Conservation (phyloP, 2,797 vertebrate species). For the Phoeniculus purpureus region DNA sequence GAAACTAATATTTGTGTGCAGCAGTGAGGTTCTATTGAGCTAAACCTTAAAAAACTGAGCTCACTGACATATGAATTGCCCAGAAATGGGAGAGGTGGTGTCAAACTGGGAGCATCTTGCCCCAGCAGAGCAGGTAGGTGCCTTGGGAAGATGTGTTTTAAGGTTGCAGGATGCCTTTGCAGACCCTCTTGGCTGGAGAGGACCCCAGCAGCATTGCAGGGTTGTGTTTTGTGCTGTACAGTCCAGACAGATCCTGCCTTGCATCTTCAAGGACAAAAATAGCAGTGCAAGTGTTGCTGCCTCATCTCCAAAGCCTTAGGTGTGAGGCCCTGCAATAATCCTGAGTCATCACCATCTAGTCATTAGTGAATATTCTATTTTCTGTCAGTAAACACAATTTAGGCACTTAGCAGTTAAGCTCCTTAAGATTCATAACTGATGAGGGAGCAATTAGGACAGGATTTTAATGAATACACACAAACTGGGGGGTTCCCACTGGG, state of each 20-base stretch:
- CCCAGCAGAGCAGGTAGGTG: not conserved
- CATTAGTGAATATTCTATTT: slow-evolving; percentile 74
- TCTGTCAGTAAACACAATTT: slow-evolving; percentile 75
- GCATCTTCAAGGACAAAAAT: not conserved
- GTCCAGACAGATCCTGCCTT: not conserved
- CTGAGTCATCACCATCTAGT: slow-evolving; percentile 41
- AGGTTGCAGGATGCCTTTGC: not conserved
- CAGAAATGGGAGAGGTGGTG: not conserved
- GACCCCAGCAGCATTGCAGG: not conserved
- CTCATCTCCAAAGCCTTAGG: not conserved
- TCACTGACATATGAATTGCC: rapidly evolving
- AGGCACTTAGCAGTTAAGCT: slow-evolving; percentile 73
- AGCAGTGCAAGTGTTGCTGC: not conserved
- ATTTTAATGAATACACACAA: slow-evolving; percentile 75
- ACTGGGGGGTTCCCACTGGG: slow-evolving; percentile 47
- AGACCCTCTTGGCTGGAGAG: not conserved
- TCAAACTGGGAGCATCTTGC: not conserved
- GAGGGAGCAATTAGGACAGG: slow-evolving; percentile 74
- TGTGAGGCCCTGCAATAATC: slow-evolving; percentile 31
- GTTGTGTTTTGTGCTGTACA: not conserved
- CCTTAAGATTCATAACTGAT: slow-evolving; percentile 78
- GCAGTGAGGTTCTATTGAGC: not conserved
- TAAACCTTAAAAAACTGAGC: not conserved
- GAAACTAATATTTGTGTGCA: slow-evolving; percentile 10
- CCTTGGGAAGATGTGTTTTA: not conserved